Conservation (phyloP, 2,113 vertebrate genomes). For the Scomber scombrus region DNA sequence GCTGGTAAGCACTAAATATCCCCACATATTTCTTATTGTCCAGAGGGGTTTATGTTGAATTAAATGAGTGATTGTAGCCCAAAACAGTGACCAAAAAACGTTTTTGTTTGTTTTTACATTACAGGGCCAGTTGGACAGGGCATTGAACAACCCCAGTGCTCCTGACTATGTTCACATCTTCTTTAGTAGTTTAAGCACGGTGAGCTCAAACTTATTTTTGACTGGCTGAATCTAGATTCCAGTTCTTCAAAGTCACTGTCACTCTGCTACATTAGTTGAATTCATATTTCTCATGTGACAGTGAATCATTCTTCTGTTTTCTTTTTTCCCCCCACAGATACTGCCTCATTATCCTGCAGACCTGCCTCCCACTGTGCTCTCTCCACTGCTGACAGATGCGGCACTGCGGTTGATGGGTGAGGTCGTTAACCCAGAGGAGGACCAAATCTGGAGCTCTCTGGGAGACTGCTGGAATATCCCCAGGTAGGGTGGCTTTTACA, state of each 20-base stretch:
- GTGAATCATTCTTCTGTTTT: neutral
- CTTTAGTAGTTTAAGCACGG: conserved; percentile 82
- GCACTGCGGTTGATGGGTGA: conserved; percentile 82
- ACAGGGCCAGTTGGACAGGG: conserved; percentile 81
- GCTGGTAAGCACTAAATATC: conserved; percentile 80
- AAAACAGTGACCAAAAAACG: conserved; percentile 1
- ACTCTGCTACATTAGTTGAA: neutral
- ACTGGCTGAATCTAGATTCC: neutral
- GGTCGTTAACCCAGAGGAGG: conserved; percentile 70
- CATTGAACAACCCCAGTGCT: conserved; percentile 72
- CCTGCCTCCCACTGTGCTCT: conserved; percentile 76
- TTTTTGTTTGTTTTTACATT: neutral
- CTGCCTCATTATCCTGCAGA: conserved; percentile 74
- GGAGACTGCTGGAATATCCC: conserved; percentile 86
- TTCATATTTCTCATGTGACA: neutral
- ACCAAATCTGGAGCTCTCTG: conserved; percentile 81
- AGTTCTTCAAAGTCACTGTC: too few relatives aligned
- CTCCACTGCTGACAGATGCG: conserved; percentile 85
- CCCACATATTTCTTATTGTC: accelerated
- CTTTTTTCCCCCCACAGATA: conserved; percentile 61
- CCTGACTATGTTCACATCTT: conserved; percentile 81
- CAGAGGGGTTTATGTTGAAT: neutral
- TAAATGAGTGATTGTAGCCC: too few relatives aligned
- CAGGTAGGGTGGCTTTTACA: conserved; percentile 73
- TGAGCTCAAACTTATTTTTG: conserved; percentile 74